Evolutionary conservation across 2,888 invertebrate genomes (phyloP).

Genomic region (Macroteleia sp.): DNA sequence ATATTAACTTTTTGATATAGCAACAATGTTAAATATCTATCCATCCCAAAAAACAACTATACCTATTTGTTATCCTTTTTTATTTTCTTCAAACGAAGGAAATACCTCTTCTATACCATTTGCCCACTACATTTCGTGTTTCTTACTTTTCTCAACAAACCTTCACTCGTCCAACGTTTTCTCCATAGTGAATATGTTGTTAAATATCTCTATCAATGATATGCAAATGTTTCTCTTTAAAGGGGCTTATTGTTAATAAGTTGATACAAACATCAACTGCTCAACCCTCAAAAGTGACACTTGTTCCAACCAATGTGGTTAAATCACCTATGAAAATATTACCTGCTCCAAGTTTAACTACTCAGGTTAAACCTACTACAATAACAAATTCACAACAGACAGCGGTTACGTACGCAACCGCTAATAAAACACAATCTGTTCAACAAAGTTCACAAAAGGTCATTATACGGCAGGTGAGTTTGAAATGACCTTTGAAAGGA

Average conservation of each 20-base stretch:
- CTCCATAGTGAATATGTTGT: neutral
- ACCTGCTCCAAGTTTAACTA: conserved; percentile 85
- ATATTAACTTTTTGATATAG: no score
- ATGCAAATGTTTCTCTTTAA: conserved; percentile 58
- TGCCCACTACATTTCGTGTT: no score
- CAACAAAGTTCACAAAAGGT: conserved; percentile 85
- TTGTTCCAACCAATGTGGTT: conserved; percentile 83
- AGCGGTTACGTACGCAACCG: conserved; percentile 69
- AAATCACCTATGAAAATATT: conserved; percentile 90
- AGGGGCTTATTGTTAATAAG: conserved; percentile 85
- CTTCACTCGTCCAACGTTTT: neutral
- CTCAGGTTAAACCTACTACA: conserved; percentile 74
- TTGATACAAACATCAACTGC: conserved; percentile 81
- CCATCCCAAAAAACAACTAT: no score
- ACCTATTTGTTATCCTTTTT: no score
- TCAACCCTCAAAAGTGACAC: conserved; percentile 81
- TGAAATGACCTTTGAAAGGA: neutral
- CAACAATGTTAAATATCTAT: no score
- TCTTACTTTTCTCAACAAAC: neutral
- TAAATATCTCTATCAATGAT: conserved; percentile 23
- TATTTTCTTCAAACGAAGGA: no score
- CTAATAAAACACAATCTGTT: conserved; percentile 72
- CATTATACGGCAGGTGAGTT: conserved; percentile 84
- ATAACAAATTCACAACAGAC: conserved; percentile 74
- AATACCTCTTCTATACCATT: no score